Base-by-base conservation (phyloP, 1,140 invertebrate genomes). In the Akabosia matsudoensis region DNA sequence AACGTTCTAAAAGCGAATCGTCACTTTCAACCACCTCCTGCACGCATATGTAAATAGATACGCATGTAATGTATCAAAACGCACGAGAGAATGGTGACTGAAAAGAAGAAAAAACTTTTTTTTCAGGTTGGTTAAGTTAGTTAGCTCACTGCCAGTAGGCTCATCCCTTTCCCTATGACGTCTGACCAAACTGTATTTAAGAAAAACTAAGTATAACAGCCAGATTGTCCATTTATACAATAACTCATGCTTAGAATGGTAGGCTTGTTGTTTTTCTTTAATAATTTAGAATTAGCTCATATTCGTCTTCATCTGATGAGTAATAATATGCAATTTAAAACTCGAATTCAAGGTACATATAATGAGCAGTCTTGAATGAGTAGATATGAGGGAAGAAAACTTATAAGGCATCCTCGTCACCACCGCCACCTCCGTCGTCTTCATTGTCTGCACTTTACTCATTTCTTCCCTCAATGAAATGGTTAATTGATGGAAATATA, bases 401-500 rank as follows among this genome's bases (percentile, higher is more conserved):
- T n/a, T n/a, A n/a, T n/a, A n/a, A n/a, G 7, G 37, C 37, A 45
- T 45, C 18, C 18, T 10, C 18, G 37, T 10, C 7, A 45, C 7
- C 37, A 45, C 18, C 37, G 18, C 37, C 37, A 45, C 37, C 37
- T 10, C 37, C 7, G n/a, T n/a, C n/a, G n/a, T n/a, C n/a, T n/a
- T n/a, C n/a, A n/a, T n/a, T n/a, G n/a, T n/a, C 54, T 56, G 10
- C 22, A 56, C 54, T 56, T 22, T 56, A 22, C 54, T 56, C 10
- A 56, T 67, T 67, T 67, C 24, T 67, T 67, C 4, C 26, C n/a
- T 67, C 24, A 67, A 67, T 67, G 61, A 67, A 67, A 67, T 67
- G 61, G 61, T 67, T 67, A 67, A 67, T 67, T 67, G 61, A 67
- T 67, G 61, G 3, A 16, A 67, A 67, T 67, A 10, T 67, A 67